Conservation (phyloP, 2,797 vertebrate genomes). For the Syncerus caffer region DNA sequence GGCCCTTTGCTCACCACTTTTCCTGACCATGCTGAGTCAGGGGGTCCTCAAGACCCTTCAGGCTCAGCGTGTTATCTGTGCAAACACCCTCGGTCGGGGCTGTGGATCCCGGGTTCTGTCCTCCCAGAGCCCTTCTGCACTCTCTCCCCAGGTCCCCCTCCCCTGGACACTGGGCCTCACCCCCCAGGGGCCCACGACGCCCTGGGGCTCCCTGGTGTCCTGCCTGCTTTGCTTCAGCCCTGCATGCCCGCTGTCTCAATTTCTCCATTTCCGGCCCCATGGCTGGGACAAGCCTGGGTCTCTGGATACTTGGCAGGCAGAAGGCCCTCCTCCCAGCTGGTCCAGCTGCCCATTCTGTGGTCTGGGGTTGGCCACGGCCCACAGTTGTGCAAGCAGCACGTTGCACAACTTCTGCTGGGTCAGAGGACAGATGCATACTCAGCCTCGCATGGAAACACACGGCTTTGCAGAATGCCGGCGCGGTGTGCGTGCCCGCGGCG, state of each 20-base stretch:
- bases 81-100: fast-evolving
- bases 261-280: not conserved
- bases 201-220: not conserved
- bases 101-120: not conserved
- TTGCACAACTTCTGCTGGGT: conserved; percentile 41
- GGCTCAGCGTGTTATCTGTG: too few species aligned
- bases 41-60: not conserved
- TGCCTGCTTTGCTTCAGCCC: not conserved
- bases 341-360: conserved; percentile 31
- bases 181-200: not conserved
- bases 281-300: not conserved
- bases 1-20: too few species aligned
- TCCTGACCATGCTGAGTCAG: not conserved
- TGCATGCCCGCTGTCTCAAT: not conserved
- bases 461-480: not conserved
- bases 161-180: not conserved
- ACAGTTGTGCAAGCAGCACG: conserved; percentile 6
- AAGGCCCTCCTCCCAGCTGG: not conserved
- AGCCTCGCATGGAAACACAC: conserved; percentile 18
- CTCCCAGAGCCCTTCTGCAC: not conserved
- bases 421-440: conserved; percentile 30
- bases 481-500: not conserved
- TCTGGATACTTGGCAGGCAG: conserved; percentile 49
- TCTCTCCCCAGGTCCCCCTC: not conserved
- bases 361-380: conserved; percentile 24